A percentile compares a stretch with the other conserved stretches of the same genome.
Conservation (phyloP, 2,797 vertebrate species). For the Botia kubotai region DNA sequence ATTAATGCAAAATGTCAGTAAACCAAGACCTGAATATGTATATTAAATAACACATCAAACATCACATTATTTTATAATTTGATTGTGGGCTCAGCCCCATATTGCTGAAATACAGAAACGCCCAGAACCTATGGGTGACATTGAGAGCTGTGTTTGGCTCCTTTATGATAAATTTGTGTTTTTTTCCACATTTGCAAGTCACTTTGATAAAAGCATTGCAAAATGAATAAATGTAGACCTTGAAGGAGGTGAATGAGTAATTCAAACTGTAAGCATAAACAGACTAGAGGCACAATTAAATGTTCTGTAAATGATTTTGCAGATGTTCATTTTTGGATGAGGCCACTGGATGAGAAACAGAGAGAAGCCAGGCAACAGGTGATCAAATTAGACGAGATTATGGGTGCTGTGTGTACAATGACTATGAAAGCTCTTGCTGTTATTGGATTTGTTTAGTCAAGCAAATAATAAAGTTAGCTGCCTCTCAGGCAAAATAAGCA, state of each 20-base stretch:
- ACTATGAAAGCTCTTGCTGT: slow-evolving; percentile 5
- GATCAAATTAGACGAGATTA: slow-evolving; percentile 26
- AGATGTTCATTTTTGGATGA: neutral
- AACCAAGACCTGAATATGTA: too few species aligned
- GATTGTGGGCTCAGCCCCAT: too few species aligned
- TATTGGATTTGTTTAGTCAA: slow-evolving; percentile 36
- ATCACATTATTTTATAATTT: too few species aligned
- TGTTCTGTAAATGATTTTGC: slow-evolving; percentile 3
- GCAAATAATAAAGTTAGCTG: slow-evolving; percentile 42
- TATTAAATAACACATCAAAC: too few species aligned
- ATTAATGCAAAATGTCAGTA: too few species aligned
- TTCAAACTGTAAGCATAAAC: neutral
- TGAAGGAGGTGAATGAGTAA: neutral
- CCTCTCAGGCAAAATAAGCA: neutral
- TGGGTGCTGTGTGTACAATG: neutral
- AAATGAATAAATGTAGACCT: neutral
- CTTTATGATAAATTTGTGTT: neutral
- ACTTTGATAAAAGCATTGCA: neutral
- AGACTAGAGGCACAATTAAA: neutral
- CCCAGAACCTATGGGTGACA: neutral
- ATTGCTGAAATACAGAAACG: too few species aligned
- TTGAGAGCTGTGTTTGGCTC: neutral
- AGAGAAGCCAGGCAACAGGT: slow-evolving; percentile 49
- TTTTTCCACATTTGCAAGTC: neutral
- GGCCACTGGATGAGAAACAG: neutral